phyloP scores from a whole-genome alignment of 2,113 vertebrate species.

The Cyprinodon brontotheroides region DNA sequence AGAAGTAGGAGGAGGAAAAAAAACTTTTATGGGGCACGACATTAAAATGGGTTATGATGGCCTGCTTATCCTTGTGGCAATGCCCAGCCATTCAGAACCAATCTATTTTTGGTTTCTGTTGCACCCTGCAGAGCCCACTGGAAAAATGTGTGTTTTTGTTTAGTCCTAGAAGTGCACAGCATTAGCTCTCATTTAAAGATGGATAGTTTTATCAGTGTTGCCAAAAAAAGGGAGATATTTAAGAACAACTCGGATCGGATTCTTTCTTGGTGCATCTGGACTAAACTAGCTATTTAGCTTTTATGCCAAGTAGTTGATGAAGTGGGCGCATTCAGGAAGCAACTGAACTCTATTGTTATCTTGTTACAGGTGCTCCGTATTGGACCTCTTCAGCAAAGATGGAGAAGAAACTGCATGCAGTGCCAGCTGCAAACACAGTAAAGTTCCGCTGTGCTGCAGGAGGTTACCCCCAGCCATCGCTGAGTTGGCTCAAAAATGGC shows the following conservation, averaged over 20 bases:
- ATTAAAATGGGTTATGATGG: slow-evolving; percentile 76
- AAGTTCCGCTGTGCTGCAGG: slow-evolving; percentile 95
- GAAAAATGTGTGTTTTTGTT: slow-evolving; percentile 67
- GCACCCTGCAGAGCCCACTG: slow-evolving; percentile 46
- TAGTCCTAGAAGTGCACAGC: slow-evolving; percentile 46
- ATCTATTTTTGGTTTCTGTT: slow-evolving; percentile 22
- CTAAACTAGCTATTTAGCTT: not conserved
- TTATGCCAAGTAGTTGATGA: not conserved
- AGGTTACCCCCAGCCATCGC: slow-evolving; percentile 87
- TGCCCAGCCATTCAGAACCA: slow-evolving; percentile 48
- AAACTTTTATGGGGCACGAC: slow-evolving; percentile 65
- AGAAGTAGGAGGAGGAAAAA: slow-evolving; percentile 63
- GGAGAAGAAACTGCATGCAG: slow-evolving; percentile 95
- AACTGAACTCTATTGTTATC: slow-evolving; percentile 31
- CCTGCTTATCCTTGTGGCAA: slow-evolving; percentile 76
- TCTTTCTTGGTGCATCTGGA: slow-evolving; percentile 29
- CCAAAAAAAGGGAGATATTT: not conserved
- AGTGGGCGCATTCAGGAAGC: slow-evolving; percentile 2
- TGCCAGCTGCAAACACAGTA: slow-evolving; percentile 96
- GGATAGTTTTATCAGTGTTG: slow-evolving; percentile 25
- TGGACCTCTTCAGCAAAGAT: slow-evolving; percentile 96
- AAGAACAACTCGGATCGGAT: not conserved
- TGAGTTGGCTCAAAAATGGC: slow-evolving; percentile 95
- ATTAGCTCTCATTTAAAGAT: slow-evolving; percentile 47
- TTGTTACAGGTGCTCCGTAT: slow-evolving; percentile 84